These are phyloP conservation scores for rat (Rattus norvegicus) DNA, from an alignment of 2,113 vertebrate genomes.

Conservation along the genomic window DNA sequence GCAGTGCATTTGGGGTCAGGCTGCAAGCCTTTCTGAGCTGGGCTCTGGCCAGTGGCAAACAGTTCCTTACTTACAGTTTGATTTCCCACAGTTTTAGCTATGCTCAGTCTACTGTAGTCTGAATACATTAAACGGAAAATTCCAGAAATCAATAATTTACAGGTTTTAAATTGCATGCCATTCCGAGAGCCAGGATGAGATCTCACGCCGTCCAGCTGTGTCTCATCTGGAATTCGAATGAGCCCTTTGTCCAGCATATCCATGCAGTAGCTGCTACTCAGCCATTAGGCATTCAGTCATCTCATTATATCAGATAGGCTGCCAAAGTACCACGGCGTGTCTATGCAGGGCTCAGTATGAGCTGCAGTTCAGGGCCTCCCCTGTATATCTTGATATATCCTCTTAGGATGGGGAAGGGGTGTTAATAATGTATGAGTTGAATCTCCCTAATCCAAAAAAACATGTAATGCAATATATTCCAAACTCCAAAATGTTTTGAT, in stretches of 20 bases:
- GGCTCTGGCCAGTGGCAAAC: neutral
- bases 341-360: neutral
- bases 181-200: neutral
- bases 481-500: neutral
- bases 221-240: neutral
- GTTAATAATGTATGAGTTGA: neutral
- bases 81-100: neutral
- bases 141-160: constrained; percentile 27
- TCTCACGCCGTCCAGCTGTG: neutral
- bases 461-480: neutral
- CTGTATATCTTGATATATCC: neutral
- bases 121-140: neutral
- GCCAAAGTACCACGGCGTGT: neutral
- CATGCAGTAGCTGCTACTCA: neutral
- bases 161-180: constrained; percentile 4
- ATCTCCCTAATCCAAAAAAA: neutral
- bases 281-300: neutral
- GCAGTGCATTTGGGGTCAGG: neutral
- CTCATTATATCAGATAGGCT: neutral
- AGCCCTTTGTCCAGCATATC: neutral
- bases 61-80: neutral
- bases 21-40: neutral
- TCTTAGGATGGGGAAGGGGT: neutral
- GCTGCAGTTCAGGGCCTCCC: neutral
- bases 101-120: neutral